Conservation (phyloP, 2,888 invertebrate species). For the Synergus gifuensis region DNA sequence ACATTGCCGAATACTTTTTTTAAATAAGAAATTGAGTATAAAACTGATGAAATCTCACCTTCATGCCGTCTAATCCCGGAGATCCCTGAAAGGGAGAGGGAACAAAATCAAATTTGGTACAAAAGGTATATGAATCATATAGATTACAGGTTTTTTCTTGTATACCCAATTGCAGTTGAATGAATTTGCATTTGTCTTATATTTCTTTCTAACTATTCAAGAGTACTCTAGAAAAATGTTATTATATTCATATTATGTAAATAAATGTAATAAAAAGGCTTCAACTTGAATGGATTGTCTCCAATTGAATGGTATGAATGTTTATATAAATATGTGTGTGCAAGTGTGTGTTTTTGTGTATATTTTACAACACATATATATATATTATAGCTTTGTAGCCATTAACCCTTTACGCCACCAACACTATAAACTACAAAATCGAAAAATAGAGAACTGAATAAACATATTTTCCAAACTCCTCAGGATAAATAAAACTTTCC, state of each 20-base stretch:
- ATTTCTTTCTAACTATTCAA: not conserved
- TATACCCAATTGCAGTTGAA: conserved; percentile 17
- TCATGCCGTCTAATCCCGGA: conserved; percentile 96
- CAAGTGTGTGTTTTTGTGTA: not conserved
- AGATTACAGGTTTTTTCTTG: not conserved
- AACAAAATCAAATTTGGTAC: conserved; percentile 77
- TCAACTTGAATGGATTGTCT: not conserved
- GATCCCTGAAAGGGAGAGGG: conserved; percentile 89
- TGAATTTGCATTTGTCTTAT: not conserved
- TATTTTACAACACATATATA: not conserved
- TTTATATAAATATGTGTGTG: no score
- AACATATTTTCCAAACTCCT: no score
- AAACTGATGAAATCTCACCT: conserved; percentile 83
- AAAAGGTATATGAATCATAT: conserved; percentile 6
- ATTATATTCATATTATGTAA: not conserved
- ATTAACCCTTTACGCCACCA: not conserved
- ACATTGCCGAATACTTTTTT: no score
- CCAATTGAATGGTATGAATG: no score
- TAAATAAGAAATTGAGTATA: not conserved
- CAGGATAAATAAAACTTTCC: no score
- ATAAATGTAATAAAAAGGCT: not conserved
- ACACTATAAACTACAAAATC: not conserved
- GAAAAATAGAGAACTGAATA: no score
- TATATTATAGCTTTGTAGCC: not conserved
- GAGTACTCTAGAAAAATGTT: not conserved